Conservation (phyloP, 2,797 vertebrate genomes). For the Aphelocoma californica region DNA sequence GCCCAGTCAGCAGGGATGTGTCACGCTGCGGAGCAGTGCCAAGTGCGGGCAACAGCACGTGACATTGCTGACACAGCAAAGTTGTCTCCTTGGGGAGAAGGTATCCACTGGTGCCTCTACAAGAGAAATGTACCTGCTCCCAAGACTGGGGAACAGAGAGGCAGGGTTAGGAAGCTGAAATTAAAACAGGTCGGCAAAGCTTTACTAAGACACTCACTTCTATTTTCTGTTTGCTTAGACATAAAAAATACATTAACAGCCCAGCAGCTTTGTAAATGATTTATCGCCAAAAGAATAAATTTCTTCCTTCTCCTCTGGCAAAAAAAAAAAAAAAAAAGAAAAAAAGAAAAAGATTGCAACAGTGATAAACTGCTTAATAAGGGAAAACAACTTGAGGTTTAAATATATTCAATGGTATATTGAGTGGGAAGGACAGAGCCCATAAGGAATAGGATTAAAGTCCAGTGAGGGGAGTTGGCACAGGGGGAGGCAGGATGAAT, state of each 20-base stretch:
- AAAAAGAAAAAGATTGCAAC: neutral
- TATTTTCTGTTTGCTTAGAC: slow-evolving; percentile 63
- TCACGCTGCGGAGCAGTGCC: neutral
- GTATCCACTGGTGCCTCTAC: neutral
- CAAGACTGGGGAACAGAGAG: neutral
- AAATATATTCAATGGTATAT: slow-evolving; percentile 31
- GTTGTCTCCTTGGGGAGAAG: slow-evolving; percentile 2
- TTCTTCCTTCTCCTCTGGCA: slow-evolving; percentile 12
- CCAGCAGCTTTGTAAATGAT: slow-evolving; percentile 61
- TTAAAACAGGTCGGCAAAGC: slow-evolving; percentile 36
- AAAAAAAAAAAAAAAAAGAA: neutral
- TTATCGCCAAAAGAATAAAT: slow-evolving; percentile 60
- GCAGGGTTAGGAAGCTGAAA: slow-evolving; percentile 17
- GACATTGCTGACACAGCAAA: slow-evolving; percentile 60
- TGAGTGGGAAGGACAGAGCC: neutral
- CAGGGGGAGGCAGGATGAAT: neutral
- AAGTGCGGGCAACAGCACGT: slow-evolving; percentile 36
- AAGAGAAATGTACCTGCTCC: neutral
- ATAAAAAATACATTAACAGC: slow-evolving; percentile 67
- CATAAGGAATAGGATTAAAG: neutral
- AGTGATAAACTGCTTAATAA: slow-evolving; percentile 67
- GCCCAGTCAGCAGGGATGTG: slow-evolving; percentile 61
- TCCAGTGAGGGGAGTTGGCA: neutral
- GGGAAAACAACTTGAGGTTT: slow-evolving; percentile 35
- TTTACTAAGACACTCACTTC: slow-evolving; percentile 19